Percentiles rank a stretch among this genome's conserved stretches.
phyloP scores from a whole-genome alignment of 1,140 invertebrate genomes.

The Drosophila auraria region DNA sequence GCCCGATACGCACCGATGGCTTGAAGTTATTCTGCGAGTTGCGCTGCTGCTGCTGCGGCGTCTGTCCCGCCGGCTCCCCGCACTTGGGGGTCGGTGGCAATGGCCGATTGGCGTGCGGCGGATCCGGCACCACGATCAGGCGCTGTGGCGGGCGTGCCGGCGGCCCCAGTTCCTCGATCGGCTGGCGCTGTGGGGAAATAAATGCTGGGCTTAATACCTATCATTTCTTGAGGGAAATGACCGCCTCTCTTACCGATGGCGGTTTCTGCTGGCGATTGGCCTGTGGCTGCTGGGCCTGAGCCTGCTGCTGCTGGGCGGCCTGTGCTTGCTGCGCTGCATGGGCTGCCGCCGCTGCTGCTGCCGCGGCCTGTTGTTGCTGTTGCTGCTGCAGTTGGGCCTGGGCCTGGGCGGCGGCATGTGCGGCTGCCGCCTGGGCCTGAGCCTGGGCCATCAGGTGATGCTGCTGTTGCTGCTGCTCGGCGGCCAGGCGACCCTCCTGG shows the following conservation, averaged over 20 bases:
- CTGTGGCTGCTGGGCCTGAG: constrained; percentile 85
- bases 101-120: constrained; percentile 88
- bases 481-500: constrained; percentile 92
- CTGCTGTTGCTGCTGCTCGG: constrained; percentile 84
- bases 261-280: constrained; percentile 85
- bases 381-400: constrained; percentile 83
- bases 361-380: constrained; percentile 68
- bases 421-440: constrained; percentile 82
- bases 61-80: constrained; percentile 84
- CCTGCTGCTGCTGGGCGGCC: constrained; percentile 80
- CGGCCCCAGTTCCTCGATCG: constrained; percentile 91
- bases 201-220: background rate
- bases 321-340: constrained; percentile 64
- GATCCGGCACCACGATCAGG: constrained; percentile 92
- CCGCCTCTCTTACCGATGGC: constrained; percentile 61
- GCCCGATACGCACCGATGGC: constrained; percentile 89
- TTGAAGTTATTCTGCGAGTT: constrained; percentile 93
- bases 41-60: constrained; percentile 89
- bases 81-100: constrained; percentile 92
- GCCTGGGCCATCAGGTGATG: constrained; percentile 74
- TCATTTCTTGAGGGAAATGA: background rate
- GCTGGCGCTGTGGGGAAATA: constrained; percentile 77
- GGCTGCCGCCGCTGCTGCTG: constrained; percentile 82
- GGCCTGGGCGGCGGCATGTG: constrained; percentile 84
- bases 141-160: constrained; percentile 94